phyloP scores from a whole-genome alignment of 23 tunicate genomes.

The Botrylloides violaceus region DNA sequence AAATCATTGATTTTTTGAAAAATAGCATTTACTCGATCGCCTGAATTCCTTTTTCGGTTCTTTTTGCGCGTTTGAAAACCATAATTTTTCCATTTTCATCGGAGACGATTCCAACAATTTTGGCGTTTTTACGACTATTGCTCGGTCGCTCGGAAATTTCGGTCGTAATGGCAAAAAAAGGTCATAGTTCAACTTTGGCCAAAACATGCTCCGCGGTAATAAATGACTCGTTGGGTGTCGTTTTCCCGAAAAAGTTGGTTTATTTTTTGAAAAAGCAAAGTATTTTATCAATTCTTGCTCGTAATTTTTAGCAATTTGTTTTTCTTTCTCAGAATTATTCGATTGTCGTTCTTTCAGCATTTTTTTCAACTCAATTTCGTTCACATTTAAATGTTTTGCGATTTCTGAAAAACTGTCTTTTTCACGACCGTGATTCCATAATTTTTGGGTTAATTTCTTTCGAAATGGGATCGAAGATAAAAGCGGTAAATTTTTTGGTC shows the following conservation, averaged over 20 bases:
- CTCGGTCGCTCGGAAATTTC: slow-evolving; percentile 39
- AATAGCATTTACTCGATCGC: too few species aligned
- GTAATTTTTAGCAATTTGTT: background rate
- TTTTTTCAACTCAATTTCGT: background rate
- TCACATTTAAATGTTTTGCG: background rate
- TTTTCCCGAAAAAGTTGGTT: slow-evolving; percentile 25
- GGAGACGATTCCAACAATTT: slow-evolving; percentile 50
- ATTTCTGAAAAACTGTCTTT: too few species aligned
- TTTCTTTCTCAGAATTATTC: background rate
- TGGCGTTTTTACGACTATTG: slow-evolving; percentile 52
- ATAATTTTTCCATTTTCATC: slow-evolving; percentile 29
- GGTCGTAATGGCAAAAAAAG: slow-evolving; percentile 14
- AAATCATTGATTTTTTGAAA: background rate
- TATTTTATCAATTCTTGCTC: slow-evolving; percentile 3
- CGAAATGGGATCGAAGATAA: background rate
- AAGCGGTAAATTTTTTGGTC: background rate
- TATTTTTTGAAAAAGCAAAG: slow-evolving; percentile 3
- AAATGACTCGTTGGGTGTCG: slow-evolving; percentile 41
- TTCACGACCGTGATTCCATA: background rate
- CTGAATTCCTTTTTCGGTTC: too few species aligned
- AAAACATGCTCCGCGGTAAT: slow-evolving; percentile 33
- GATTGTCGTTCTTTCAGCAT: background rate
- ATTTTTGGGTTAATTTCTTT: background rate
- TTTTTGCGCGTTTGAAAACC: background rate
- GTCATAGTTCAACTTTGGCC: slow-evolving; percentile 25